Conservation (phyloP, 2,113 vertebrate species). For the Podarcis muralis region DNA sequence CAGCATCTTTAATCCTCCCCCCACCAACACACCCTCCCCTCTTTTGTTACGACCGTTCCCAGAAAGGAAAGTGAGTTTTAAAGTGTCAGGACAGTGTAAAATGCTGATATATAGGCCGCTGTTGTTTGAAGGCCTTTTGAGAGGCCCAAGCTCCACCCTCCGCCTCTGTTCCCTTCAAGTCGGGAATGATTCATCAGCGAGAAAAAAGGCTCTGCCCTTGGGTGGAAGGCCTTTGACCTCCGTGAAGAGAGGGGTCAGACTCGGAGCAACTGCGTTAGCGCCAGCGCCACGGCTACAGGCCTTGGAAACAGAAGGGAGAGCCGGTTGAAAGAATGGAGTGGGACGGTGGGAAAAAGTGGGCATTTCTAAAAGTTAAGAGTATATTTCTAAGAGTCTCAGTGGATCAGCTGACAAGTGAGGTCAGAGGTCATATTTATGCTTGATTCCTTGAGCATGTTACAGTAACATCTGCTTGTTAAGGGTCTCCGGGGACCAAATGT, state of each 20-base stretch:
- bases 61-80: constrained; percentile 82
- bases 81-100: constrained; percentile 81
- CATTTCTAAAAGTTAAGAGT: constrained; percentile 92
- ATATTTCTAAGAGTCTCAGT: constrained; percentile 91
- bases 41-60: constrained; percentile 67
- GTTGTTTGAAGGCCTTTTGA: constrained; percentile 94
- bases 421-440: constrained; percentile 92
- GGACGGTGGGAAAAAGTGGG: constrained; percentile 93
- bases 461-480: constrained; percentile 98
- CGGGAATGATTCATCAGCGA: constrained; percentile 93
- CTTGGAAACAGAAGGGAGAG: constrained; percentile 80
- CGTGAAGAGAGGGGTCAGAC: constrained; percentile 90
- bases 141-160: constrained; percentile 78
- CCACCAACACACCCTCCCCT: not conserved
- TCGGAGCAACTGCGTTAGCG: constrained; percentile 85
- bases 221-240: constrained; percentile 95
- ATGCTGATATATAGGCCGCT: constrained; percentile 92
- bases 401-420: constrained; percentile 93
- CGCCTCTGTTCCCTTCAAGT: constrained; percentile 80
- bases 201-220: constrained; percentile 86
- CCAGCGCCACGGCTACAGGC: constrained; percentile 76
- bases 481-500: constrained; percentile 81
- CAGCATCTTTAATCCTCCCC: not conserved
- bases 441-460: constrained; percentile 91
- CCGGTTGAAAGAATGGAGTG: constrained; percentile 76